Base-by-base conservation (phyloP, 1,140 invertebrate genomes). In the Sarcophaga peregrina region DNA sequence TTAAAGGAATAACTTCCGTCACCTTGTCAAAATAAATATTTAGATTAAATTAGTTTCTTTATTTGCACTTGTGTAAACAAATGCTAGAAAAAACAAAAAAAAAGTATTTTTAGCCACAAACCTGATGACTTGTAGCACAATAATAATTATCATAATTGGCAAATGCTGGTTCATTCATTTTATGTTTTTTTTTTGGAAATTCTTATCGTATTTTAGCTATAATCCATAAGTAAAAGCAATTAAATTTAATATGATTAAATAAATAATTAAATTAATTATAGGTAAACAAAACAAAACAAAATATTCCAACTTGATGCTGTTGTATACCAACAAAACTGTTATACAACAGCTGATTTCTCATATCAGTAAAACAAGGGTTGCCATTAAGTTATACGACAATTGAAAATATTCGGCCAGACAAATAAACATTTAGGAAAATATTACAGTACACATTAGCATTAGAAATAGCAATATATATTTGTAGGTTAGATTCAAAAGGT, bases 61-160 rank as follows among this genome's bases (percentile, higher is more conserved):
- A 48, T 68, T 68, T 25, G 15, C 62, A 68, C n/a, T 68, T 68
- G 62, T 68, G 7, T 25, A 68, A 68, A 68, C n/a, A 68, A 20
- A n/a, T n/a, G 17, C 8, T 20, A n/a, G n/a, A 62, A 62, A 62
- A 58, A 13, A 9, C 54, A 8, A 17, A 10, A 46, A 9, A 13
- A 75, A 46, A 8, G 13, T 62, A 7, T 7, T 7, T 62, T 15
- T 7, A 10, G 15, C 15, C 7, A 20, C 50, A 8, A 25, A 81
- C 80, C 80, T 81, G 80, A 54, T 58, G 48, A 54, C 15, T 68
- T 37, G 50, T 58, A 11, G 13, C 46, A 81, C 80, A 81, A 68
- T 58, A 81, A 68, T 58, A 81, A 48, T 54, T 81, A n/a, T 81
- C 80, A 54, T 81, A 81, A 54, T 54, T 81, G n/a, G 52, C 11